Evolutionary conservation across 2,888 invertebrate species (phyloP).

Genomic region (Teleiodes luculella): DNA sequence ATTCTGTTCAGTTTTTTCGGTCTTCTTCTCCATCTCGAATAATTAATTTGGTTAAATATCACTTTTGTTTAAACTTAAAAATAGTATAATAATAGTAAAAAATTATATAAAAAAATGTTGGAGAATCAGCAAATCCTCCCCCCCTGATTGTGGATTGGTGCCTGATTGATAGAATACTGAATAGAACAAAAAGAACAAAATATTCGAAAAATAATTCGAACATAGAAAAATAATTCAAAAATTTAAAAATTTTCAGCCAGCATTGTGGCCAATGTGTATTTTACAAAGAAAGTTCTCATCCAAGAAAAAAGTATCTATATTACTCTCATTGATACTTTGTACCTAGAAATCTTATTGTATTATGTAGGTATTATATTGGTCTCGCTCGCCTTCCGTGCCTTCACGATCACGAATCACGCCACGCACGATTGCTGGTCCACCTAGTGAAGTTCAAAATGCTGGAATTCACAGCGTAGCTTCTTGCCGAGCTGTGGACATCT

Average conservation of each 20-base stretch:
- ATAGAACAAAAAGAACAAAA: constrained; percentile 34
- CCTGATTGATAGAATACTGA: constrained; percentile 40
- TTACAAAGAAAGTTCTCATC: too few relatives aligned
- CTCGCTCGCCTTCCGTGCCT: too few relatives aligned
- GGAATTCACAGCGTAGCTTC: too few relatives aligned
- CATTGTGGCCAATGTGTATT: not conserved
- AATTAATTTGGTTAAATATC: constrained; percentile 17
- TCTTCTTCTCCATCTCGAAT: constrained; percentile 44
- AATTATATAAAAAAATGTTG: constrained; percentile 16
- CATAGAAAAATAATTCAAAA: not conserved
- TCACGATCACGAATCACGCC: too few relatives aligned
- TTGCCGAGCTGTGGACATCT: too few relatives aligned
- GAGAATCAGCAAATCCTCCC: constrained; percentile 47
- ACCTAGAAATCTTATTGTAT: too few relatives aligned
- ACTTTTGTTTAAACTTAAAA: constrained; percentile 28
- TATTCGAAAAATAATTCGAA: constrained; percentile 24
- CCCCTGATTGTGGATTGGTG: constrained; percentile 39
- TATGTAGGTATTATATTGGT: too few relatives aligned
- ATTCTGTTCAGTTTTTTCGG: constrained; percentile 23
- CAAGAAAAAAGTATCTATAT: too few relatives aligned
- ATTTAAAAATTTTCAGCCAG: not conserved
- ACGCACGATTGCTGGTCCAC: too few relatives aligned
- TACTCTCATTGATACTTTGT: too few relatives aligned
- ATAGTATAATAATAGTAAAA: constrained; percentile 15
- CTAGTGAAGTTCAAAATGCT: too few relatives aligned